Evolutionary conservation across 1,140 invertebrate genomes (phyloP), one percentile per base, ranked within the genome.

Genomic region (Spodoptera litura): DNA sequence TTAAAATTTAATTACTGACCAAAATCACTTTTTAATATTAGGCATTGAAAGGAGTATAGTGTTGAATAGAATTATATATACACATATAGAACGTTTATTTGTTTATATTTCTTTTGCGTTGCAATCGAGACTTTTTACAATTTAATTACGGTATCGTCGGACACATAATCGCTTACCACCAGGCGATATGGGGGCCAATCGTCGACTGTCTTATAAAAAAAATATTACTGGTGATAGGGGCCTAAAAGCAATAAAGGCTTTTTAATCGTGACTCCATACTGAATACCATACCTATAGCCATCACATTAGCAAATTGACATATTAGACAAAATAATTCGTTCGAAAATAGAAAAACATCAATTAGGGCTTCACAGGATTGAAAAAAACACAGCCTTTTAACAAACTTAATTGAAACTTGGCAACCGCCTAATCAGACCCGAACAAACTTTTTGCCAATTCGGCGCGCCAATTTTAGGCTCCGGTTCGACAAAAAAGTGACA

Each of bases 321-420:
- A 9, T 6, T 56, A 56, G 20, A 56, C 55, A 15, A 10, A 20
- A 15, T 61, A 10, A 5, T 27, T 35, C 12, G 11, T 38, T 62
- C 9, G 35, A 13, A 38, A 38, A 38, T 4, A 13, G 8, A 38
- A 52, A 27, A 31, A 64, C 49, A n/a, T 10, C 51, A 53, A 70
- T 70, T 53, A 70, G 20, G 20, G 38, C 31, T 70, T 53, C 49
- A 51, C 25, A 1, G 38, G 38, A 44, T 44, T 6, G n/a, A n/a
- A 25, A 4, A 68, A 62, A 38, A 52, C 8, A 10, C 51, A 25
- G 44, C 2, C 51, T 53, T 53, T 70, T 35, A 2, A 70, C 3
- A 56, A 71, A 56, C 13, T 71, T 71, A 71, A 71, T 56, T 71
- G 68, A 51, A 55, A 71, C 52, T 71, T 56, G 44, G 68, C 68